Evolutionary conservation across 2,797 vertebrate species (phyloP).

Genomic region (Argyrosomus regius): DNA sequence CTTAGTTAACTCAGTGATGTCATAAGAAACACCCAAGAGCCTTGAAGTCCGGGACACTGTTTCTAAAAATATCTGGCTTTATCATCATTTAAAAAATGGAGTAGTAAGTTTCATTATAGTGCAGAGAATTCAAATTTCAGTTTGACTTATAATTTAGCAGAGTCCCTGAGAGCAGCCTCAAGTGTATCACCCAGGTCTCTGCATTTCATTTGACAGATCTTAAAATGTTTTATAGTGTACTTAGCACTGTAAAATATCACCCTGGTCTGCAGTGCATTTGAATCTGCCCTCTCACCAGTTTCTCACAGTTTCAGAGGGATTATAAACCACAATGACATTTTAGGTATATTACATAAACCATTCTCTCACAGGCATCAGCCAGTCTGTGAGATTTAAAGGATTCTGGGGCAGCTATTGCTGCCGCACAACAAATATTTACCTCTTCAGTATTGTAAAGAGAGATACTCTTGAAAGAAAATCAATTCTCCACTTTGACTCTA

Average conservation of each 20-base stretch:
- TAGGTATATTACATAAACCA: constrained; percentile 33
- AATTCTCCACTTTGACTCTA: constrained; percentile 39
- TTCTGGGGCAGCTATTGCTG: constrained; percentile 35
- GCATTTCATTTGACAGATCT: neutral
- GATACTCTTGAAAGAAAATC: constrained; percentile 52
- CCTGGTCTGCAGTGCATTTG: constrained; percentile 6
- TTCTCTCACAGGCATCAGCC: constrained; percentile 10
- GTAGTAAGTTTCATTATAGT: neutral
- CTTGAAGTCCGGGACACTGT: neutral
- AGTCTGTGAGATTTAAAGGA: constrained; percentile 46
- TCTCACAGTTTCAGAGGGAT: constrained; percentile 35
- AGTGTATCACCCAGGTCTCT: neutral
- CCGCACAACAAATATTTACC: constrained; percentile 52
- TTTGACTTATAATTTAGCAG: neutral
- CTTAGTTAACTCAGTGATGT: neutral
- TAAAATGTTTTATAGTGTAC: constrained; percentile 6
- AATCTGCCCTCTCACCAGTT: neutral
- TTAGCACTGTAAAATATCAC: neutral
- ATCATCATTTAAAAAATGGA: neutral
- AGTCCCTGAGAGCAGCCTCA: neutral
- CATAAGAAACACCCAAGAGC: neutral
- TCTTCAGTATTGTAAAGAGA: constrained; percentile 35
- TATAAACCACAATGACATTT: constrained; percentile 47
- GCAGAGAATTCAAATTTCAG: neutral
- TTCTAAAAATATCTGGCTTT: neutral